phyloP scores from a whole-genome alignment of 2,888 invertebrate species.

The Patella caerulea region DNA sequence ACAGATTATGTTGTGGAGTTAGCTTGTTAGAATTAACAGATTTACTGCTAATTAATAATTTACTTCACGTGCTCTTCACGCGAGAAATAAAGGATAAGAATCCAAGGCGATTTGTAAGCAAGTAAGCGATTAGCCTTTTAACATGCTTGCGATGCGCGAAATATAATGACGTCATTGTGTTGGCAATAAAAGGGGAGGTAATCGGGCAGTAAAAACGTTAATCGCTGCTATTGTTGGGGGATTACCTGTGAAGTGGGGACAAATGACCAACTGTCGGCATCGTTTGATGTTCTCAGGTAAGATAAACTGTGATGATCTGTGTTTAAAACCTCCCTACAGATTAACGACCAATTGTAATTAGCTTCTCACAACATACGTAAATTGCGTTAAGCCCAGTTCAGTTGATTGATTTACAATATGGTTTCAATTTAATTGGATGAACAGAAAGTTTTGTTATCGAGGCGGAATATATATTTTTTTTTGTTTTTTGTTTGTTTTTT shows the following conservation, averaged over 20 bases:
- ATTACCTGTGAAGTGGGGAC: background rate
- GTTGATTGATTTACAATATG: too few relatives aligned
- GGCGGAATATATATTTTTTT: too few relatives aligned
- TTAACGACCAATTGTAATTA: too few relatives aligned
- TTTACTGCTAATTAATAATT: background rate
- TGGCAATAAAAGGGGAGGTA: background rate
- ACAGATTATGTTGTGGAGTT: too few relatives aligned
- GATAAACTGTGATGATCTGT: too few relatives aligned
- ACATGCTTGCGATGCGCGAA: background rate
- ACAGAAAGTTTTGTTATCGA: too few relatives aligned
- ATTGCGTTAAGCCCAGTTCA: too few relatives aligned
- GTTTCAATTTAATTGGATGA: too few relatives aligned
- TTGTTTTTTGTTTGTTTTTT: too few relatives aligned
- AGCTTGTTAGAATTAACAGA: too few relatives aligned
- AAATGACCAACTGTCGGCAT: slow-evolving; percentile 1
- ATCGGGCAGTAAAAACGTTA: slow-evolving; percentile 5
- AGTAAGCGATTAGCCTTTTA: background rate
- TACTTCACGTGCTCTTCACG: background rate
- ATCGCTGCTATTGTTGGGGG: background rate
- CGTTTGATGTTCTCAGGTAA: background rate
- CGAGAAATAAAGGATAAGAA: background rate
- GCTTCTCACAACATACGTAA: too few relatives aligned
- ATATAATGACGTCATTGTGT: background rate
- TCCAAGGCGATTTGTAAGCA: background rate
- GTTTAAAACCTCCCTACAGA: too few relatives aligned